phyloP scores from a whole-genome alignment of 2,797 vertebrate species.

The Hippoglossus hippoglossus region DNA sequence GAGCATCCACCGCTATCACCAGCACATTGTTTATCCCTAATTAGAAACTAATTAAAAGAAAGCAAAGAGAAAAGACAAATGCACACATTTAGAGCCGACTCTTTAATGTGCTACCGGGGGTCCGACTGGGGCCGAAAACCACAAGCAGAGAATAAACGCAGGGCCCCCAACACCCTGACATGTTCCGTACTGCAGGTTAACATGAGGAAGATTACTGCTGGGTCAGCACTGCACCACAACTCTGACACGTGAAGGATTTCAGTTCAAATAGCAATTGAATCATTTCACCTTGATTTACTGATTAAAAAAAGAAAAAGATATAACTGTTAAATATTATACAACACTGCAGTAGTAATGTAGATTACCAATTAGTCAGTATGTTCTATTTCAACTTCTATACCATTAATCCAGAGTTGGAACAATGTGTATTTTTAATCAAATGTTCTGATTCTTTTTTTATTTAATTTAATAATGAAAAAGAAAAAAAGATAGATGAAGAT shows the following conservation, averaged over 20 bases:
- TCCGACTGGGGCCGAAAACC: conserved; percentile 59
- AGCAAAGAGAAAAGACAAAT: conserved; percentile 75
- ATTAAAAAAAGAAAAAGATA: neutral
- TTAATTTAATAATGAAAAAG: neutral
- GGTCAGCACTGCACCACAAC: conserved; percentile 11
- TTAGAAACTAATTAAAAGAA: conserved; percentile 84
- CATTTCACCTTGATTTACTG: neutral
- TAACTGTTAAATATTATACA: neutral
- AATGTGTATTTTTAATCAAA: neutral
- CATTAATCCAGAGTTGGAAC: neutral
- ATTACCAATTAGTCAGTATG: neutral
- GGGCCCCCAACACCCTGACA: conserved; percentile 20
- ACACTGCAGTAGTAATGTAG: neutral
- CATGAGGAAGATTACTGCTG: conserved; percentile 26
- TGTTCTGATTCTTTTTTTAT: neutral
- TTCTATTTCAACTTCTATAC: neutral
- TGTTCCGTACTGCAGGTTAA: neutral
- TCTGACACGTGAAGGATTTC: neutral
- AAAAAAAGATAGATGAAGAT: neutral
- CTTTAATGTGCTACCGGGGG: conserved; percentile 71
- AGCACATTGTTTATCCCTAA: conserved; percentile 77
- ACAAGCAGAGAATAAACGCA: conserved; percentile 58
- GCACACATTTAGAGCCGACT: conserved; percentile 59
- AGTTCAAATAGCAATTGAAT: neutral
- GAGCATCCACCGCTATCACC: conserved; percentile 59